phyloP scores from a whole-genome alignment of 2,797 vertebrate species.

The Odontamblyopus rebecca region DNA sequence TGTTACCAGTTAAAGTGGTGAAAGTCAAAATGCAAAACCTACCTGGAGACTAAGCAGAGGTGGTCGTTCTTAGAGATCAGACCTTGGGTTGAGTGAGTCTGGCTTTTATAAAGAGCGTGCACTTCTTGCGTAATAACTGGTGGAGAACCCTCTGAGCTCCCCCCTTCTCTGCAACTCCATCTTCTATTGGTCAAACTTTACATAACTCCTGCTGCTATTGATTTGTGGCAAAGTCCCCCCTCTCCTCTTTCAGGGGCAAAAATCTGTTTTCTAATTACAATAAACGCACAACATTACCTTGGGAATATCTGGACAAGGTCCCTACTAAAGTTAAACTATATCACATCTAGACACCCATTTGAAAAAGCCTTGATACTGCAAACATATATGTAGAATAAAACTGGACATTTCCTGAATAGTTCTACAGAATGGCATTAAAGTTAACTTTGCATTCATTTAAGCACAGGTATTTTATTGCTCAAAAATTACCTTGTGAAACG shows the following conservation, averaged over 20 bases:
- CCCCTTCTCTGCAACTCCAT: constrained; percentile 26
- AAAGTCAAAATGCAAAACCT: constrained; percentile 24
- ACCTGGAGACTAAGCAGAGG: constrained; percentile 54
- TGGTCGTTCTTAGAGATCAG: constrained; percentile 40
- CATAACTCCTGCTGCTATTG: constrained; percentile 60
- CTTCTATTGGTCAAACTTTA: constrained; percentile 70
- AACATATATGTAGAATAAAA: background rate
- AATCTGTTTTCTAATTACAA: constrained; percentile 28
- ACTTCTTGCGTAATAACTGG: constrained; percentile 62
- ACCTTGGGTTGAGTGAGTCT: constrained; percentile 21
- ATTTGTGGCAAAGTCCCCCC: constrained; percentile 41
- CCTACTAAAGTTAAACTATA: background rate
- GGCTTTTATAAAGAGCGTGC: constrained; percentile 70
- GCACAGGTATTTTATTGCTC: too few relatives aligned
- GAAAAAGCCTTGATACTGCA: background rate
- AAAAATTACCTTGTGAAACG: too few relatives aligned
- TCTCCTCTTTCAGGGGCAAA: background rate
- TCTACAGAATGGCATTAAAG: too few relatives aligned
- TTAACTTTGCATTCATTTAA: too few relatives aligned
- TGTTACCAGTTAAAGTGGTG: background rate
- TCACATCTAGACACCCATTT: background rate
- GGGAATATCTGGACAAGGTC: constrained; percentile 38
- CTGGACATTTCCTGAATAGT: background rate
- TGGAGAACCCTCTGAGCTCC: constrained; percentile 40
- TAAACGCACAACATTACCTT: constrained; percentile 34